A percentile compares a stretch with the other conserved stretches of the same genome.
Evolutionary conservation across 2,888 invertebrate genomes (phyloP).

Genomic region (Coelopa pilipes): DNA sequence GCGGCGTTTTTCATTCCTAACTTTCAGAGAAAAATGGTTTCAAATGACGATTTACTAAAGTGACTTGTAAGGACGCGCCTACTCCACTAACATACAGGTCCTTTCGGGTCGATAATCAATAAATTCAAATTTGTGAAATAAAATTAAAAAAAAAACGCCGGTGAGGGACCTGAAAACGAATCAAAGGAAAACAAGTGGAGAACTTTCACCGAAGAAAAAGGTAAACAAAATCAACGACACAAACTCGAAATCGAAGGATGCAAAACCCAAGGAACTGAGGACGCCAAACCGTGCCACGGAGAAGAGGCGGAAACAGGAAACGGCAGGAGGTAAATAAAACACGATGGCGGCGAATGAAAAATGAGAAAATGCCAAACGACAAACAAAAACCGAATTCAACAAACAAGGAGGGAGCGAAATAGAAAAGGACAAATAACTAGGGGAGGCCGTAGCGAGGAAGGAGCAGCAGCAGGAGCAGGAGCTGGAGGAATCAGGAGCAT

Average conservation of each 20-base stretch:
- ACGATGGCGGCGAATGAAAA: constrained; percentile 8
- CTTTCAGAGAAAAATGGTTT: too few species aligned
- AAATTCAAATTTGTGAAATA: too few species aligned
- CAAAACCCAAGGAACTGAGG: neutral
- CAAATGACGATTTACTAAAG: too few species aligned
- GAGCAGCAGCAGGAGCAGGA: too few species aligned
- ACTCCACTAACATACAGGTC: too few species aligned
- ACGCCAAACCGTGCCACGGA: neutral
- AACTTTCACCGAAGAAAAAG: too few species aligned
- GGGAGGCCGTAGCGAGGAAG: neutral
- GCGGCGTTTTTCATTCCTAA: too few species aligned
- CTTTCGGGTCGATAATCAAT: too few species aligned
- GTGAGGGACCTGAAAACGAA: too few species aligned
- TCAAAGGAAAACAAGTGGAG: too few species aligned
- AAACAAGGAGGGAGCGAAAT: neutral
- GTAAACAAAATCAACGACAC: neutral
- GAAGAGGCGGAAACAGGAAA: constrained; percentile 6
- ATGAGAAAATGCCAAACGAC: constrained; percentile 3
- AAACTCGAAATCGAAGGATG: neutral
- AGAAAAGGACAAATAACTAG: constrained; percentile 7
- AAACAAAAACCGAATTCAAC: neutral
- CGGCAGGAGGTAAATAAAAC: constrained; percentile 6
- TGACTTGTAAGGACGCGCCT: too few species aligned
- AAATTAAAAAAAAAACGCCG: too few species aligned
- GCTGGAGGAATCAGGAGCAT: neutral